A percentile compares a stretch with the other conserved stretches of the same genome.
Evolutionary conservation across 2,797 vertebrate species (phyloP).

Genomic region (Limnodromus scolopaceus): DNA sequence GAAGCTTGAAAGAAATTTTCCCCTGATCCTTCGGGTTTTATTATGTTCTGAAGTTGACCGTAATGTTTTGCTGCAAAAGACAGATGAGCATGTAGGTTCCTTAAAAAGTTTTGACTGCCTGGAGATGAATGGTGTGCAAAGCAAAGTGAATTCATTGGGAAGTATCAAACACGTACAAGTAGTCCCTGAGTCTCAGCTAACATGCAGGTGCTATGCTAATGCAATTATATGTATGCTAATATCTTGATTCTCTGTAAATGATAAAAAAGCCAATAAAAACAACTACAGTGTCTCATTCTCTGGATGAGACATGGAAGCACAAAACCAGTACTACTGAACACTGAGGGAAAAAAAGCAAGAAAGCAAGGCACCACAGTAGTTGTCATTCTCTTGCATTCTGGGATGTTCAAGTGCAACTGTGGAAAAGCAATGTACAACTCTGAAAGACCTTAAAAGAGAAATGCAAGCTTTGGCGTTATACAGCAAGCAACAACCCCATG

Average conservation of each 20-base stretch:
- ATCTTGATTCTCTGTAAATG: background rate
- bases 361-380: background rate
- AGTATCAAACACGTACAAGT: background rate
- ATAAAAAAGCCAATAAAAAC: background rate
- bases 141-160: background rate
- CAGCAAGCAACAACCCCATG: fast-evolving
- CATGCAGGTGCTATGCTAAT: background rate
- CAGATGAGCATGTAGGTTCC: background rate
- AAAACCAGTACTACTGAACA: background rate
- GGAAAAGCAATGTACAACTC: background rate
- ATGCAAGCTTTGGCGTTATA: background rate
- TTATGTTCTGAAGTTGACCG: background rate
- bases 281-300: background rate
- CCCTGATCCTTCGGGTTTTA: background rate
- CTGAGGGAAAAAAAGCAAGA: background rate
- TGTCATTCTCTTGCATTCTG: background rate
- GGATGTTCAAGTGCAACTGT: background rate
- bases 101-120: background rate
- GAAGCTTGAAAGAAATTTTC: background rate
- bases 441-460: background rate
- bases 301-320: background rate
- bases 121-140: background rate
- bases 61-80: background rate
- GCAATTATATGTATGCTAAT: background rate
- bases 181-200: background rate